Evolutionary conservation across 2,888 invertebrate genomes (phyloP).

Genomic region (Eledona agricola): DNA sequence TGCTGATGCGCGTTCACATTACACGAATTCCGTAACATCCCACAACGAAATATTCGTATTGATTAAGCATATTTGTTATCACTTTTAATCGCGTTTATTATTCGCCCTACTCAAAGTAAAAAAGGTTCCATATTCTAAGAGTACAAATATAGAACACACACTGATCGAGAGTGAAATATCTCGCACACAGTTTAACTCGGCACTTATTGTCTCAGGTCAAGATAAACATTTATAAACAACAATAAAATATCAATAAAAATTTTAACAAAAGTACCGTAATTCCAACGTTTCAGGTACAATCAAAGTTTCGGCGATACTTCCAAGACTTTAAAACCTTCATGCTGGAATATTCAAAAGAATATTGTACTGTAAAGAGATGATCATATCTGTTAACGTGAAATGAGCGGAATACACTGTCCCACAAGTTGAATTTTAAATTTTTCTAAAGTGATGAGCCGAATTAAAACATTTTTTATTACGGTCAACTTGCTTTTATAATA

Average conservation of each 20-base stretch:
- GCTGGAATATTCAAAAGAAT: no score
- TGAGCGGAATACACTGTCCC: no score
- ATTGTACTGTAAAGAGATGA: no score
- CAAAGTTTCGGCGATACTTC: no score
- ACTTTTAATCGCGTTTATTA: slow-evolving; percentile 24
- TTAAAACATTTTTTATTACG: no score
- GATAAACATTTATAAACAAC: background rate
- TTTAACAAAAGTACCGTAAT: no score
- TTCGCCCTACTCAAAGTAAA: slow-evolving; percentile 25
- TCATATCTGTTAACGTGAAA: no score
- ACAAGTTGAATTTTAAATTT: no score
- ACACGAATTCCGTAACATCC: slow-evolving; percentile 26
- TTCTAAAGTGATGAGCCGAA: no score
- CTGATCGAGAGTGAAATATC: slow-evolving; percentile 18
- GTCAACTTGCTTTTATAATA: no score
- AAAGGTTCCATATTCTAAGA: slow-evolving; percentile 17
- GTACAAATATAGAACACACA: slow-evolving; percentile 23
- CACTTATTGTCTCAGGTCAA: slow-evolving; percentile 15
- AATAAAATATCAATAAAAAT: background rate
- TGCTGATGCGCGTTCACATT: slow-evolving; percentile 11
- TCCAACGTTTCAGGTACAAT: no score
- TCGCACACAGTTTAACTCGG: slow-evolving; percentile 10
- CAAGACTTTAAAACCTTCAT: no score
- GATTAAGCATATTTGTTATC: slow-evolving; percentile 24
- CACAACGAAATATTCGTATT: slow-evolving; percentile 20